A percentile compares a stretch with the other conserved stretches of the same genome.
These are phyloP conservation scores for Temnothorax curvispinosus DNA, from an alignment of 1,140 invertebrate genomes.

Conservation along the genomic window DNA sequence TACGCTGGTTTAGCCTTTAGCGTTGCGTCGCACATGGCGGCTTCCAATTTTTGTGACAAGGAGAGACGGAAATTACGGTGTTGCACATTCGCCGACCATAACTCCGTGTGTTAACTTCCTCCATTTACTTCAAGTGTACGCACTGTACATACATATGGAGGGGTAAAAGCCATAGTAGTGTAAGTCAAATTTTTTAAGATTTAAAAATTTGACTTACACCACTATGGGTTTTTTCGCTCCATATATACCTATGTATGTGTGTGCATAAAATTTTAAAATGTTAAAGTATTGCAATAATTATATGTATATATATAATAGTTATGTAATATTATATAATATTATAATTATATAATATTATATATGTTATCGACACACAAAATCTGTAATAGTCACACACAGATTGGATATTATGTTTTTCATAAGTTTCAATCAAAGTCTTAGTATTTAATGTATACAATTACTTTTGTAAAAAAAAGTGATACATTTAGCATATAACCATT, in stretches of 20 bases:
- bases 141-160: not conserved
- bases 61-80: slow-evolving; percentile 51
- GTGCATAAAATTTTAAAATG: too few species aligned
- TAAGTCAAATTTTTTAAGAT: too few species aligned
- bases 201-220: too few species aligned
- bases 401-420: not conserved
- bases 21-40: slow-evolving; percentile 20
- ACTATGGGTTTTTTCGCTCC: too few species aligned
- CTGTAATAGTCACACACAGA: not conserved
- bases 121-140: slow-evolving; percentile 30
- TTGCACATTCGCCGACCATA: slow-evolving; percentile 46
- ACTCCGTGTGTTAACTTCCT: slow-evolving; percentile 60
- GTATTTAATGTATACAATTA: not conserved
- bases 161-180: too few species aligned
- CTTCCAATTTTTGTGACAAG: slow-evolving; percentile 40
- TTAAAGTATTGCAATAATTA: too few species aligned
- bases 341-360: slow-evolving; percentile 3
- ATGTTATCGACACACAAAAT: not conserved
- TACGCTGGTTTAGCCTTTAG: slow-evolving; percentile 4
- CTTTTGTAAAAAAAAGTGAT: not conserved
- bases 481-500: not conserved
- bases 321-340: not conserved
- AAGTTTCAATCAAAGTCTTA: not conserved
- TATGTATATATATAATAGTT: not conserved
- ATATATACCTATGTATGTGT: not conserved